Conservation (phyloP, 2,888 invertebrate species). For the Tillus elongatus region DNA sequence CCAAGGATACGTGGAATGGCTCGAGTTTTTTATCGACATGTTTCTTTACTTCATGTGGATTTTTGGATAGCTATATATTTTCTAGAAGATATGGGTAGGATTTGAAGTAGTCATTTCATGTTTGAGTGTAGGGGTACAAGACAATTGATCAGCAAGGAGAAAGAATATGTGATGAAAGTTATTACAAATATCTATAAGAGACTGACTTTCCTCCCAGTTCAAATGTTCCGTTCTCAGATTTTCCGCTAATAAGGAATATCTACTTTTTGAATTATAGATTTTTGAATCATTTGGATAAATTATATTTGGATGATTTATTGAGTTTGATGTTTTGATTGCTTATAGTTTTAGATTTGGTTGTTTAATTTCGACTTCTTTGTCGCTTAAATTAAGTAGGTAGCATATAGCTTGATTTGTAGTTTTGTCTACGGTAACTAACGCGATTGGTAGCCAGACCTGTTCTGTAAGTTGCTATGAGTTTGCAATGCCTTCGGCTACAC, state of each 20-base stretch:
- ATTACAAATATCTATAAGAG: conserved; percentile 10
- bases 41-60: conserved; percentile 30
- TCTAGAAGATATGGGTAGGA: conserved; percentile 26
- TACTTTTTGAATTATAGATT: too few relatives aligned
- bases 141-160: conserved; percentile 17
- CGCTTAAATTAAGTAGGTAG: too few relatives aligned
- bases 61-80: conserved; percentile 33
- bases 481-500: too few relatives aligned
- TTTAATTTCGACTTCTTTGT: too few relatives aligned
- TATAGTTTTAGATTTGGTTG: too few relatives aligned
- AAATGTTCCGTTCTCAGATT: conserved; percentile 4
- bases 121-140: conserved; percentile 22
- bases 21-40: conserved; percentile 29
- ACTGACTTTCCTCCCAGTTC: conserved; percentile 11
- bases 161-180: conserved; percentile 16
- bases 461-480: too few relatives aligned
- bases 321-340: too few relatives aligned
- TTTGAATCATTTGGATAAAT: too few relatives aligned
- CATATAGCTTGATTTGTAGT: too few relatives aligned
- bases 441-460: too few relatives aligned
- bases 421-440: too few relatives aligned
- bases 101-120: conserved; percentile 31
- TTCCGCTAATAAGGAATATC: background rate
- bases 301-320: too few relatives aligned
- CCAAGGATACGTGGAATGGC: conserved; percentile 20